phyloP scores from a whole-genome alignment of 2,113 vertebrate species.

The Copsychus sechellarum region DNA sequence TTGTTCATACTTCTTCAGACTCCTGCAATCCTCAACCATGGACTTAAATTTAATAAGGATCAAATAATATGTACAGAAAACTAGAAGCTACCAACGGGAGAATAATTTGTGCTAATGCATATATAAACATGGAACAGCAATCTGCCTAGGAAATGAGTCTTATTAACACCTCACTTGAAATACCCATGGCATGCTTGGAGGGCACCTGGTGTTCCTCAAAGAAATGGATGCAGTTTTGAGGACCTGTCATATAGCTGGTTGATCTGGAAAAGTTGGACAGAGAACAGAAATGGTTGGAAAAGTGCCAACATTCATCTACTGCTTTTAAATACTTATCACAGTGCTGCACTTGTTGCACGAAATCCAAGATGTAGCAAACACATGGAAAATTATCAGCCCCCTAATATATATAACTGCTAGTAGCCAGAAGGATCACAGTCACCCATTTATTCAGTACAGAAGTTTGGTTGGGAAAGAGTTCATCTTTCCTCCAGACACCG shows the following conservation, averaged over 20 bases:
- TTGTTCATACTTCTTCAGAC: neutral
- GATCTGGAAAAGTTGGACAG: neutral
- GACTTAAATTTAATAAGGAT: neutral
- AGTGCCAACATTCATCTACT: neutral
- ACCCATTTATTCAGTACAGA: neutral
- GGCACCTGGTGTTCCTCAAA: neutral
- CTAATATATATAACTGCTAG: neutral
- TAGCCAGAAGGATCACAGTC: neutral
- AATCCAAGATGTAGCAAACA: neutral
- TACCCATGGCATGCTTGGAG: neutral
- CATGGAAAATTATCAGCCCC: neutral
- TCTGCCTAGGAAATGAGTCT: neutral
- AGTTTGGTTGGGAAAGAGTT: neutral
- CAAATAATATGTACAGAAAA: neutral
- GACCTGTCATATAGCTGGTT: neutral
- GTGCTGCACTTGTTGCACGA: neutral
- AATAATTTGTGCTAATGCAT: neutral
- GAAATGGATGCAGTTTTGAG: neutral
- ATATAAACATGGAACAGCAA: neutral
- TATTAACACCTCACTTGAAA: neutral
- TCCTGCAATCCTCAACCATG: neutral
- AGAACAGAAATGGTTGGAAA: neutral
- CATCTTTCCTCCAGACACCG: neutral
- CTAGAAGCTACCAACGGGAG: neutral
- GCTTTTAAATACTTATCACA: neutral